Base-by-base conservation (phyloP, 30 jellyfish, hydroid and myxozoan genomes). In the Catostylus mosaicus region DNA sequence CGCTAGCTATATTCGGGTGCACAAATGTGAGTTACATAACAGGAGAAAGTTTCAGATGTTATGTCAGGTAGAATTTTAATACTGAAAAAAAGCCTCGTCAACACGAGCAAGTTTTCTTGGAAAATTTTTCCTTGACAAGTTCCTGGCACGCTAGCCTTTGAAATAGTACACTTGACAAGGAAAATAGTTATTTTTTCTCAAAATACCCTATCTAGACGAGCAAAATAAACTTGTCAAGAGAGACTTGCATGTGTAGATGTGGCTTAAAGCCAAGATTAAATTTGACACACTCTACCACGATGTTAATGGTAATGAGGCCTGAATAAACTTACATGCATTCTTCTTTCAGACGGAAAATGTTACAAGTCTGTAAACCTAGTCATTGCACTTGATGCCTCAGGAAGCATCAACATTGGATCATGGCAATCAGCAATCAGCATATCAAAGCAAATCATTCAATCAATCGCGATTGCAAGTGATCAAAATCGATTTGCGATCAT, bases 341-440 rank as follows among this genome's bases (percentile, higher is more conserved):
- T 22, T 8, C 8, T 78, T 78, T 33, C 45, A 80, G 91, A 80
- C 67, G 79, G 84, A 4, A 66, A 67, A 33, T 80, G 91, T 52
- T 80, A 80, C 65, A 69, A 65, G 14, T 29, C 84, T 16, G 16
- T 80, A 34, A 66, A 66, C 54, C 1, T 80, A 51, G 78, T 67
- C 1, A 80, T 80, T 22, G 78, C 80, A 11, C 73, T 80, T 47
- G 91, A 80, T 80, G 84, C 91, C 0, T 80, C 91, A 18, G 91
- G 84, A 22, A 80, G 91, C 91, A 80, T 80, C 62, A 81, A 80
- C 36, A 30, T 72, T 14, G 40, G 64, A 22, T 24, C 80, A 12
- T 80, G 91, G 91, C 72, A 47, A 45, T 34, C 78, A 4, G 84
- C 51, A 67, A 69, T 80, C 22, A 31, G 40, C 52, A 20, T 56